These are phyloP conservation scores for Monochamus alternatus DNA, from an alignment of 2,888 invertebrate species.

Conservation along the genomic window DNA sequence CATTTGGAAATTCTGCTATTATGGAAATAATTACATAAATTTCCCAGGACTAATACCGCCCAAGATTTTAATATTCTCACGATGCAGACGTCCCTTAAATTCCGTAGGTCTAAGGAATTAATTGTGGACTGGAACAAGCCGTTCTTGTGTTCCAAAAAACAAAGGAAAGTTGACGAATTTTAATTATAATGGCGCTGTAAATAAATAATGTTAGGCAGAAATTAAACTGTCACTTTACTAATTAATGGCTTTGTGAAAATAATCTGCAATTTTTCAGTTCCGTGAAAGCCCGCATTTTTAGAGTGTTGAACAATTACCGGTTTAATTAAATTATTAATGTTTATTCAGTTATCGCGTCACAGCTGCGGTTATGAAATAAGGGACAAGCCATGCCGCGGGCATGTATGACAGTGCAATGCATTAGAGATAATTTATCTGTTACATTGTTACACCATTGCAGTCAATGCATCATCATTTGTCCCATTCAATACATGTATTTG, in stretches of 20 bases:
- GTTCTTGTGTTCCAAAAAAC: conserved; percentile 27
- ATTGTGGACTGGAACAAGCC: conserved; percentile 20
- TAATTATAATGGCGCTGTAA: conserved; percentile 39
- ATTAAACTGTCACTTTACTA: conserved; percentile 44
- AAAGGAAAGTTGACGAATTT: conserved; percentile 44
- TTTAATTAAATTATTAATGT: conserved; percentile 35
- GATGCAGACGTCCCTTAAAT: conserved; percentile 9
- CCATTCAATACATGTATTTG: too few species aligned
- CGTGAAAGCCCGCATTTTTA: conserved; percentile 14
- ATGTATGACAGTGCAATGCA: too few species aligned
- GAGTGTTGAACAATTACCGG: conserved; percentile 13
- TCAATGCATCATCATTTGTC: too few species aligned
- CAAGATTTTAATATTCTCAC: conserved; percentile 16
- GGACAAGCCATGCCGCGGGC: neutral
- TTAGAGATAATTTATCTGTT: too few species aligned
- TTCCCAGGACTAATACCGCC: neutral
- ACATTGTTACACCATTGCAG: too few species aligned
- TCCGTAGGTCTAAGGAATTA: conserved; percentile 32
- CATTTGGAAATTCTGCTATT: neutral
- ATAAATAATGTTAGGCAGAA: conserved; percentile 42
- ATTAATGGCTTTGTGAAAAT: conserved; percentile 42
- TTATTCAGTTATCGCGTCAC: conserved; percentile 18
- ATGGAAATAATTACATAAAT: conserved; percentile 6
- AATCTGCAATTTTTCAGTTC: conserved; percentile 36
- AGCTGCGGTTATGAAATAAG: neutral